Conservation (phyloP, 2,888 invertebrate species). For the Patella depressa region DNA sequence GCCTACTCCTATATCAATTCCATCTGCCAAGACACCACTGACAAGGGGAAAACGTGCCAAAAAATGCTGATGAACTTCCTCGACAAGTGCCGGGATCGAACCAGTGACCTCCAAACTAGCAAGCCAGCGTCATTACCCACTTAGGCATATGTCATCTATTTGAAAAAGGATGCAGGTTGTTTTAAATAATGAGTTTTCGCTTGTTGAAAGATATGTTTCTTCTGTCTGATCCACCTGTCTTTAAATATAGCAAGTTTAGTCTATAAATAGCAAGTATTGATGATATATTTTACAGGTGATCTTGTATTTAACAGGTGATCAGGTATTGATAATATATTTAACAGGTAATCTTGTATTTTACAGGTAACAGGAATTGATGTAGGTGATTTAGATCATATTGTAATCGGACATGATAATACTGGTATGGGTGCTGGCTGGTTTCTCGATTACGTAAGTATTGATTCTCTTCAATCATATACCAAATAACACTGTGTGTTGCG, state of each 20-base stretch:
- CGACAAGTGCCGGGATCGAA: too few species aligned
- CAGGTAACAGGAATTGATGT: conserved; percentile 61
- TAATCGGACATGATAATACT: conserved; percentile 63
- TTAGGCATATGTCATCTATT: too few species aligned
- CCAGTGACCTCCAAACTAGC: too few species aligned
- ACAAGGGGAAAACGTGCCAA: too few species aligned
- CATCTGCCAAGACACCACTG: too few species aligned
- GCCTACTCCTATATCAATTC: too few species aligned
- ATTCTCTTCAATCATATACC: not conserved
- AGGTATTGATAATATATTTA: not conserved
- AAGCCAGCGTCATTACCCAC: too few species aligned
- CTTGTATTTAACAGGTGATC: not conserved
- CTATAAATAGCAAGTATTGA: not conserved
- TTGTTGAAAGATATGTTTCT: too few species aligned
- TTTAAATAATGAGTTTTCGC: too few species aligned
- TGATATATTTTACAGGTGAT: not conserved
- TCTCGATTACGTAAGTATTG: conserved; percentile 54
- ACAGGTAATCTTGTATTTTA: conserved; percentile 19
- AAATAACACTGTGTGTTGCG: not conserved
- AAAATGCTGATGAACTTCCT: too few species aligned
- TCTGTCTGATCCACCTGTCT: too few species aligned
- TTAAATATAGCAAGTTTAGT: not conserved
- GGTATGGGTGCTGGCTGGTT: conserved; percentile 66
- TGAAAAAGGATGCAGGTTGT: too few species aligned
- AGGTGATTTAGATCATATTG: conserved; percentile 53